Percentiles rank a stretch among this genome's conserved stretches.
Evolutionary conservation across 2,888 invertebrate species (phyloP).

Genomic region (Caenorhabditis angaria): DNA sequence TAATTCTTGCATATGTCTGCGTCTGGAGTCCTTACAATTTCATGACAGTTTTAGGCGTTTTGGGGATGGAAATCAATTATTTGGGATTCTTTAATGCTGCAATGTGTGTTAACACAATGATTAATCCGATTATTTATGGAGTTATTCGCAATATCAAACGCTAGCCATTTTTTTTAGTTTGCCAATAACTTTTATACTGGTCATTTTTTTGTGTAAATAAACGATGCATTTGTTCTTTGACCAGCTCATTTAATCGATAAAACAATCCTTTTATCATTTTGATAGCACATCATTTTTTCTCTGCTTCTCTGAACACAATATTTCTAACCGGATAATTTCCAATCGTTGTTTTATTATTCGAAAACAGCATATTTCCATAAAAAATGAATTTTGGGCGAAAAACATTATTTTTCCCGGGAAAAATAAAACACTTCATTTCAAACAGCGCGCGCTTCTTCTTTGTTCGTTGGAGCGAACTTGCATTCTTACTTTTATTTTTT

Average conservation of each 20-base stretch:
- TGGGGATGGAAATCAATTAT: constrained; percentile 30
- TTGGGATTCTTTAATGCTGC: constrained; percentile 60
- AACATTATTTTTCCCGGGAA: background rate
- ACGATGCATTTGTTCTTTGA: background rate
- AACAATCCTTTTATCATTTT: too few species aligned
- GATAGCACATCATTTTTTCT: background rate
- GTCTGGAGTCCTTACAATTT: constrained; percentile 70
- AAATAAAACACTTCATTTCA: background rate
- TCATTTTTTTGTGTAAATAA: constrained; percentile 1
- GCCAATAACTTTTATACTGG: background rate
- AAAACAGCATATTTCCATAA: background rate
- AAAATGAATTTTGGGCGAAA: constrained; percentile 5
- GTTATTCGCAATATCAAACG: constrained; percentile 24
- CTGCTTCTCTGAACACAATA: too few species aligned
- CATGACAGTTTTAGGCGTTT: constrained; percentile 53
- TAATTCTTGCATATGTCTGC: constrained; percentile 63
- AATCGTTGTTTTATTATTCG: too few species aligned
- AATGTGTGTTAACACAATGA: constrained; percentile 65
- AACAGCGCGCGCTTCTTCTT: background rate
- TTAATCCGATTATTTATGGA: constrained; percentile 68
- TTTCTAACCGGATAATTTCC: too few species aligned
- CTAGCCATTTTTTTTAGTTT: background rate
- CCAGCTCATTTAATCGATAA: background rate
- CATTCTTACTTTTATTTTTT: constrained; percentile 1
- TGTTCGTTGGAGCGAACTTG: background rate